Evolutionary conservation across 2,888 invertebrate genomes (phyloP), one percentile per base, ranked within the genome.

Genomic region (Cenopis cana): DNA sequence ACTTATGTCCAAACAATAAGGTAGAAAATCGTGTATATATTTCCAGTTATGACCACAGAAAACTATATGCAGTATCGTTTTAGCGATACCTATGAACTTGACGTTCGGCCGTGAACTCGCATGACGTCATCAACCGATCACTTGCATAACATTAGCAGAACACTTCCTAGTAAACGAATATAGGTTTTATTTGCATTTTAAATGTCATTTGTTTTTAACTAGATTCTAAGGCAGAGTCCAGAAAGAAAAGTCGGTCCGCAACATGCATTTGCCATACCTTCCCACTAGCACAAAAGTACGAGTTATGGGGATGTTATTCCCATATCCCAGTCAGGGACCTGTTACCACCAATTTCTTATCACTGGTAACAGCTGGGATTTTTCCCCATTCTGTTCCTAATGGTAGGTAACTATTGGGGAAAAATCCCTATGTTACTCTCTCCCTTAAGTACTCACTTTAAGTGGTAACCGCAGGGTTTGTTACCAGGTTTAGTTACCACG

Each of bases 91-190:
- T 69, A 81, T 88, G 89, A 89, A 89, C 89, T 89, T 87, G 87
- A 80, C 77, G 78, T 74, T 72, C 81, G 90, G 79, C 90, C 90
- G 75, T 90, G 90, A 90, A 90, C 90, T 29, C 8, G 52, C 76
- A 75, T 89, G 89, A 90, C 90, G 91, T 91, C 90, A 91, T 74
- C 82, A 78, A 76, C 75, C 85, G 81, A 81, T 83, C 88, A 89
- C 87, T 90, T 91, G 90, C 91, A 91, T 90, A 90, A 90, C 82
- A 86, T 87, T 88, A 73, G 46, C 49, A 50, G 64, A 74, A 74
- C 71, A 73, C 77, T 76, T 79, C 78, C 77, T 76, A 73, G 73
- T 71, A 68, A 46, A 14, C 8, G 46, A 46, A 29, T 38, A 55
- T 61, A 68, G 52, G 52, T 55, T 61, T 66, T 65, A 59, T 69